Base-by-base conservation (phyloP, 2,888 invertebrate genomes). In the Ichneumoninae sp. region DNA sequence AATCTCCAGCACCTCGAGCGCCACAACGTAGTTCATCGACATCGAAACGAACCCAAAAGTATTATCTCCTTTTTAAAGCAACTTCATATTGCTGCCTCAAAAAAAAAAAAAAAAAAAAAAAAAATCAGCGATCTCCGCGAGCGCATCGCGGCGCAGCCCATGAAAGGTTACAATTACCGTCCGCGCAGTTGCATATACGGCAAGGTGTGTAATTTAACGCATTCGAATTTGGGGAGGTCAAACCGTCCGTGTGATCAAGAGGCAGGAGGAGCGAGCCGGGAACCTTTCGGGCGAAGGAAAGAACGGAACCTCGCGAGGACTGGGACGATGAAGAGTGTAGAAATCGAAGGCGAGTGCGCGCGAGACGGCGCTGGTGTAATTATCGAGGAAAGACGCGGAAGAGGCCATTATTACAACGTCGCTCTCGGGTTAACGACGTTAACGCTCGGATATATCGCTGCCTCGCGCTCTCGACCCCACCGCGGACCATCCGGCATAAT, bases 91-190 rank as follows among this genome's bases (percentile, higher is more conserved):
- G 6, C 62, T 22, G 66, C 16, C 40, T 3, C 40, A 40, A 8
- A 40, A 8, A 36, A 1, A 8, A 36, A 40, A 40, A 40, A 40
- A 40, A 40, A 8, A 10, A 40, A 8, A 69, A 44, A 40, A 19
- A 36, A 44, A 74, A 74, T 62, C 44, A 16, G 52, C 36, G 16
- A 47, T 47, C 1, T 13, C 44, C n/a, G 54, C 52, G 50, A 70
- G 47, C 57, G 47, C 44, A 62, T 52, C 62, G 70, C 78, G 7
- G 70, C 47, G 36, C 8, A 16, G 8, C 68, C 57, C 50, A 10
- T 84, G 87, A 87, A 87, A 87, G 86, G 86, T 87, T 86, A 87
- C 86, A 87, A 87, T 87, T 87, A 87, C 80, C 74, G 70, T 60
- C 78, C 84, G 33, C 77, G 76, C 69, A 84, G 80, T 78, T 52